phyloP scores from a whole-genome alignment of 64 coral and sea anemone genomes.

The Actinia equina region DNA sequence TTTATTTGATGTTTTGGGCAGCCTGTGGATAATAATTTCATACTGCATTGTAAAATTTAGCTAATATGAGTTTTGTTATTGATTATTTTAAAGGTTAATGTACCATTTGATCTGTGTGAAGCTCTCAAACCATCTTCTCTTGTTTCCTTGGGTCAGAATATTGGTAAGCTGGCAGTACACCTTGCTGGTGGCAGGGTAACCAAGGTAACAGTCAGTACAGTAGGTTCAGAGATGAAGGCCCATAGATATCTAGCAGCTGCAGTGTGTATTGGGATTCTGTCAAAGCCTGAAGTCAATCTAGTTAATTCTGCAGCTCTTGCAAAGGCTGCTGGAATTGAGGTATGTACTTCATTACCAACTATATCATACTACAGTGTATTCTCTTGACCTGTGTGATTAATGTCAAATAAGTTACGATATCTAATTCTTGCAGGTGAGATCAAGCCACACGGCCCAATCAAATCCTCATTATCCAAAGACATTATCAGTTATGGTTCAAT shows the following conservation, averaged over 20 bases:
- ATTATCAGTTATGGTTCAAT: conserved; percentile 40
- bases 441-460: conserved; percentile 13
- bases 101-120: conserved; percentile 64
- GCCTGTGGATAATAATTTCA: neutral
- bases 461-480: conserved; percentile 2
- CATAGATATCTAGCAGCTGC: conserved; percentile 62
- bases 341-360: neutral
- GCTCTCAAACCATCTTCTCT: conserved; percentile 69
- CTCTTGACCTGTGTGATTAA: too few species aligned
- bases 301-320: conserved; percentile 69
- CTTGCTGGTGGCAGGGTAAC: conserved; percentile 60
- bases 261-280: conserved; percentile 67
- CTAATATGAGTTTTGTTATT: neutral
- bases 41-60: neutral
- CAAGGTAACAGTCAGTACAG: conserved; percentile 55
- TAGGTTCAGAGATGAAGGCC: conserved; percentile 58
- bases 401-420: neutral
- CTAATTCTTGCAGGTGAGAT: conserved; percentile 37
- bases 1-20: neutral
- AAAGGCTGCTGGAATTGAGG: conserved; percentile 71
- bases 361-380: too few species aligned
- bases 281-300: conserved; percentile 55
- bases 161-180: conserved; percentile 69
- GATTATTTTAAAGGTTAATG: conserved; percentile 60
- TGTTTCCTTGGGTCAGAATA: conserved; percentile 54